Evolutionary conservation across 1,140 invertebrate genomes (phyloP).

Genomic region (Procambarus virginalis): DNA sequence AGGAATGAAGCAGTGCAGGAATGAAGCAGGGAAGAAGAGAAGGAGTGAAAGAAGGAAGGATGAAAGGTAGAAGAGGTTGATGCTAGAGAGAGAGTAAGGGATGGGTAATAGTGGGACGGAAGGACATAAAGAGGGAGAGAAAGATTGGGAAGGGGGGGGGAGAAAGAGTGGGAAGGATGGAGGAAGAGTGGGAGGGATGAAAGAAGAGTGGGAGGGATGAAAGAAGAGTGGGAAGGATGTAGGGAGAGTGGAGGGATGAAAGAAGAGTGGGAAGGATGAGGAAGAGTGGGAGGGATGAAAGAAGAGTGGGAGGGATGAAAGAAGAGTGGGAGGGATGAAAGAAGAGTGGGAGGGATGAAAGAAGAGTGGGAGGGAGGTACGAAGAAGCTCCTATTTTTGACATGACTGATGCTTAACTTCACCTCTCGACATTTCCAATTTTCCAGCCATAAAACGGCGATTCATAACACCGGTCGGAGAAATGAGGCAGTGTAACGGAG

Average conservation of each 20-base stretch:
- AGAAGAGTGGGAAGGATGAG: not conserved
- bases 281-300: not conserved
- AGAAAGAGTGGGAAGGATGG: not conserved
- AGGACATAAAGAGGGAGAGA: too few species aligned
- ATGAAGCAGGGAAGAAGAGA: too few species aligned
- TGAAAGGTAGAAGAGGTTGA: too few species aligned
- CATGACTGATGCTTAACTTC: slow-evolving; percentile 14
- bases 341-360: not conserved
- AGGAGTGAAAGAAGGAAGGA: too few species aligned
- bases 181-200: not conserved
- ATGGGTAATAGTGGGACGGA: too few species aligned
- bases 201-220: not conserved
- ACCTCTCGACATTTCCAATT: slow-evolving; percentile 24
- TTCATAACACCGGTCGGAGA: not conserved
- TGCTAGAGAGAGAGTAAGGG: too few species aligned
- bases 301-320: not conserved
- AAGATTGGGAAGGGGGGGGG: not conserved
- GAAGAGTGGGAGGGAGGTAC: not conserved
- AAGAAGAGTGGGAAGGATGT: too few species aligned
- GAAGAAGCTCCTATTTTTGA: not conserved
- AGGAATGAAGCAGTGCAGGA: too few species aligned
- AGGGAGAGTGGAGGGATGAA: not conserved
- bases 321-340: not conserved
- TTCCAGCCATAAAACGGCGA: slow-evolving; percentile 22
- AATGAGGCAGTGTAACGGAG: not conserved